Conservation (phyloP, 2,113 vertebrate species). For the Lycaon pictus region DNA sequence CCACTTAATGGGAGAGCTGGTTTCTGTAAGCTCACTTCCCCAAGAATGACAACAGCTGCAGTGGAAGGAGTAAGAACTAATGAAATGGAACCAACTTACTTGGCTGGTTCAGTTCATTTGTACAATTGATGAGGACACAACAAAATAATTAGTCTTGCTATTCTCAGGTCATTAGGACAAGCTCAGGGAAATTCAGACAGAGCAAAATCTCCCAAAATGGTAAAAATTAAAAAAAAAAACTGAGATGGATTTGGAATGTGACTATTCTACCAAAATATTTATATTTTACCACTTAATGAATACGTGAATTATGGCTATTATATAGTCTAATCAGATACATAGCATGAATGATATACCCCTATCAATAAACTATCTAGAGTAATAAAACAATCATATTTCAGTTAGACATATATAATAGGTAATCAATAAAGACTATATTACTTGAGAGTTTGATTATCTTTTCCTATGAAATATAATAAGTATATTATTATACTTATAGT, state of each 20-base stretch:
- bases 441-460: background rate
- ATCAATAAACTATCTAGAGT: background rate
- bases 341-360: background rate
- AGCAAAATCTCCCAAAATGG: background rate
- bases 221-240: conserved; percentile 40
- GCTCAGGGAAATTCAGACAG: background rate
- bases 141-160: conserved; percentile 58
- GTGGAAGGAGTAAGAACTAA: background rate
- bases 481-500: background rate
- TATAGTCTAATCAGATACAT: background rate
- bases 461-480: background rate
- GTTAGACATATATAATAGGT: background rate
- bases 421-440: background rate
- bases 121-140: conserved; percentile 28
- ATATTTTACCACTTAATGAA: background rate
- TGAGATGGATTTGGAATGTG: conserved; percentile 10
- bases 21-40: conserved; percentile 34
- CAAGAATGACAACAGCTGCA: background rate
- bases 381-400: conserved; percentile 46
- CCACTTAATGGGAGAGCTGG: background rate
- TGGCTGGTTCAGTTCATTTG: conserved; percentile 33
- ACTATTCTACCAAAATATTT: conserved; percentile 1
- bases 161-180: conserved; percentile 40
- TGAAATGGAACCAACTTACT: conserved; percentile 44
- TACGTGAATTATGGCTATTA: background rate